These are phyloP conservation scores for Miltochrista miniata DNA, from an alignment of 2,888 invertebrate genomes.

Conservation along the genomic window DNA sequence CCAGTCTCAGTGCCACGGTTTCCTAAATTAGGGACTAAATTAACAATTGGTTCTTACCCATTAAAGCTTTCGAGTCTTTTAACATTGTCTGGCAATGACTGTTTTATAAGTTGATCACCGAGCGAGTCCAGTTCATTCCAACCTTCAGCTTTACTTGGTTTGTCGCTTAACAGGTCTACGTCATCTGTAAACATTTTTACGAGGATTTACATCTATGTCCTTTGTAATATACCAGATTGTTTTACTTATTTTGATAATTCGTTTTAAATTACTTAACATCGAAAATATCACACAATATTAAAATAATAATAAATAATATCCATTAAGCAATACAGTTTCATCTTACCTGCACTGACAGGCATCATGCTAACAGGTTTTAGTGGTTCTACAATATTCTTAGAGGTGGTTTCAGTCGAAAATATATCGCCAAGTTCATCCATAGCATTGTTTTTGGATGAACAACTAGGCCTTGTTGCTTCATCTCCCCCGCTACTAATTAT, in stretches of 20 bases:
- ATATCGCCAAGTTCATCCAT: conserved; percentile 75
- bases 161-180: conserved; percentile 58
- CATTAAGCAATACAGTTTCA: not conserved
- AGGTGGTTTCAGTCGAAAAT: conserved; percentile 57
- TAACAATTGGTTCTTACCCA: no score
- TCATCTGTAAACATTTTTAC: conserved; percentile 51
- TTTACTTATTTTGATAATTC: no score
- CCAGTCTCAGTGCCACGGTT: no score
- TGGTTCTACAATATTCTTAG: conserved; percentile 57
- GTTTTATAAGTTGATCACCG: conserved; percentile 90
- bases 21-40: no score
- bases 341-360: conserved; percentile 48
- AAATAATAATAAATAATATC: no score
- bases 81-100: conserved; percentile 84
- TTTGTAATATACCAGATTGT: no score
- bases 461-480: not conserved
- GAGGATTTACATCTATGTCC: no score
- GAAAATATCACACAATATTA: no score
- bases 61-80: conserved; percentile 66
- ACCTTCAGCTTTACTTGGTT: conserved; percentile 70
- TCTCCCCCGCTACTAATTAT: conserved; percentile 18
- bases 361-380: conserved; percentile 70
- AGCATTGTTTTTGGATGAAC: conserved; percentile 40
- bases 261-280: no score
- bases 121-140: conserved; percentile 91